Evolutionary conservation across 2,113 vertebrate genomes (phyloP).

Genomic region (Alexandromys fortis): DNA sequence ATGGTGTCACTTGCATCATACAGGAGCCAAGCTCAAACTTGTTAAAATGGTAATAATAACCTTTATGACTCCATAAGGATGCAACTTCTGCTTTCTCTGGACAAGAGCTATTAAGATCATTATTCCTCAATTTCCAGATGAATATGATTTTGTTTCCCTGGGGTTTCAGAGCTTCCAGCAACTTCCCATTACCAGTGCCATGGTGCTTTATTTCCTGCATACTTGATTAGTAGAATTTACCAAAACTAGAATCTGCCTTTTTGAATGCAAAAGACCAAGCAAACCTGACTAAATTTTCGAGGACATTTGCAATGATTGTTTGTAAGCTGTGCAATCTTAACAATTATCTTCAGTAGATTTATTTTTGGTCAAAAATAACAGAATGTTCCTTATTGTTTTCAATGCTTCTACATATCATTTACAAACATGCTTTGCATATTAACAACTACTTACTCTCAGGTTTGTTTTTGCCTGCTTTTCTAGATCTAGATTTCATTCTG

Average conservation of each 20-base stretch:
- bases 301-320: background rate
- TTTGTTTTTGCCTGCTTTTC: background rate
- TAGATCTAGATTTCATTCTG: background rate
- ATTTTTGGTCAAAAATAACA: background rate
- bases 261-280: background rate
- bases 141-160: background rate
- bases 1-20: background rate
- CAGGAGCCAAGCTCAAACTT: background rate
- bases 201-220: background rate
- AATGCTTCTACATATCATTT: background rate
- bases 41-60: background rate
- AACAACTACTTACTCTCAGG: background rate
- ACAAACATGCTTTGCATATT: background rate
- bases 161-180: background rate
- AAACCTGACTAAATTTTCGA: background rate
- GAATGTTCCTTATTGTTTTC: background rate
- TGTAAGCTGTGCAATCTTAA: background rate
- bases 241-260: background rate
- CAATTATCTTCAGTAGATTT: background rate
- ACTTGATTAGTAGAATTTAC: background rate
- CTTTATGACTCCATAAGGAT: background rate
- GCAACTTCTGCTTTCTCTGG: slow-evolving; percentile 1
- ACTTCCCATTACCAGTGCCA: background rate
- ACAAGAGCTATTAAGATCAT: background rate
- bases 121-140: background rate